Percentiles rank a stretch among this genome's conserved stretches.
Conservation (phyloP, 2,888 invertebrate species). For the Himalopsyche japonica region DNA sequence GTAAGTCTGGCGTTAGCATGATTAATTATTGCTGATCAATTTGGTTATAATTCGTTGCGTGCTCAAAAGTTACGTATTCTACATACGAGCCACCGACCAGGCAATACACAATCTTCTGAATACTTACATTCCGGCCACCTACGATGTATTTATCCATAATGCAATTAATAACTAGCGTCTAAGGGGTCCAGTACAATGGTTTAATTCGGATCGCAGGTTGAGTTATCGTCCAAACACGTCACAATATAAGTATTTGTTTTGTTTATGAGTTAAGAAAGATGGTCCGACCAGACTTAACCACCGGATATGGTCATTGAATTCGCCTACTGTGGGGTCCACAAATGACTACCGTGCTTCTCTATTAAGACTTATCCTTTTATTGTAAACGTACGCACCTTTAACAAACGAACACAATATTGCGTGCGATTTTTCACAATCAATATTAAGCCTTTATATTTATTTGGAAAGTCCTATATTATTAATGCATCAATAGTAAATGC, state of each 20-base stretch:
- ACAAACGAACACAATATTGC: background rate
- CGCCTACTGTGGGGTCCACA: conserved; percentile 16
- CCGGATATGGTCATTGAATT: conserved; percentile 17
- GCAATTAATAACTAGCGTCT: conserved; percentile 36
- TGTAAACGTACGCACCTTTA: background rate
- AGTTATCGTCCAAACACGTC: conserved; percentile 23
- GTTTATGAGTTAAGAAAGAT: conserved; percentile 19
- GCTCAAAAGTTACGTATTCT: background rate
- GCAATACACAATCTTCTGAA: background rate
- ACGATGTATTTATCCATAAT: conserved; percentile 19
- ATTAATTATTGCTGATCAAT: background rate
- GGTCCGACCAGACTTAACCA: background rate
- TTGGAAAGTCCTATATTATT: too few relatives aligned
- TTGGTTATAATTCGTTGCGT: background rate
- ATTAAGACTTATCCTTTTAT: conserved; percentile 1
- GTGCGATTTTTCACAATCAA: too few relatives aligned
- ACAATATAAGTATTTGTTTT: conserved; percentile 25
- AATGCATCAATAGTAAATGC: too few relatives aligned
- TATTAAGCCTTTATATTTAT: too few relatives aligned
- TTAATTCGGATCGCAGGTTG: conserved; percentile 29
- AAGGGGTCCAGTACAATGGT: conserved; percentile 19
- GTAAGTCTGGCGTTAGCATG: background rate
- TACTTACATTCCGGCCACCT: conserved; percentile 23
- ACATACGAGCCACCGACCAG: background rate
- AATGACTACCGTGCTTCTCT: background rate